Evolutionary conservation across 1,140 invertebrate genomes (phyloP), one percentile per base, ranked within the genome.

Genomic region (Ceratosolen fusciceps): DNA sequence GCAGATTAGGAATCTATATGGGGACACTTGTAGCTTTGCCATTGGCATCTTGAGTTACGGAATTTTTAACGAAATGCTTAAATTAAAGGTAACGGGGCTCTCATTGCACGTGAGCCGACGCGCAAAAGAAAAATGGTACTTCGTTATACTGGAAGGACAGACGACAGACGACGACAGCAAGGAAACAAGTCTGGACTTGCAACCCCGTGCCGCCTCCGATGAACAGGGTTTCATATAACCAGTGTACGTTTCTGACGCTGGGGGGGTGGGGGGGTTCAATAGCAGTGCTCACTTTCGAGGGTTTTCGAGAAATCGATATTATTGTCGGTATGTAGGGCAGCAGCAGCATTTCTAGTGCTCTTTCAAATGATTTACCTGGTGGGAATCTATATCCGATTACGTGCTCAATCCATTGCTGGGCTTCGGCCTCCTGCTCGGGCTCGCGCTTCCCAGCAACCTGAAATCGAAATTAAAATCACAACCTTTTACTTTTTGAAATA

Each of bases 401-500:
- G 49, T 92, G 88, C 90, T 98, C 96, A 80, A 99, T 95, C 98
- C 98, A 99, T 87, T 93, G 93, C 87, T 98, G 95, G 82, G 95
- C 95, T 90, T 97, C 96, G 68, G 94, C 94, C 91, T 99, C 97
- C 88, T 96, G 93, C 83, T 96, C 94, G 52, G 95, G 93, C 89
- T 96, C 95, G 83, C 97, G 94, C 92, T 98, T 98, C 83, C 95
- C 93, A 88, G 96, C 94, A 91, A 97, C 93, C 96, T 98, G 83
- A 31, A 86, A 86, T 84, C 77, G 62, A 80, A 60, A 81, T n/a
- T n/a, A n/a, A n/a, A n/a, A n/a, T n/a, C n/a, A n/a, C n/a, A n/a
- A n/a, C n/a, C n/a, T n/a, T n/a, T n/a, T n/a, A n/a, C n/a, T n/a
- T n/a, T n/a, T n/a, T n/a, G n/a, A n/a, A n/a, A n/a, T n/a, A n/a